Evolutionary conservation across 1,140 invertebrate species (phyloP), one percentile per base, ranked within the genome.

Genomic region (Drosophila ficusphila): DNA sequence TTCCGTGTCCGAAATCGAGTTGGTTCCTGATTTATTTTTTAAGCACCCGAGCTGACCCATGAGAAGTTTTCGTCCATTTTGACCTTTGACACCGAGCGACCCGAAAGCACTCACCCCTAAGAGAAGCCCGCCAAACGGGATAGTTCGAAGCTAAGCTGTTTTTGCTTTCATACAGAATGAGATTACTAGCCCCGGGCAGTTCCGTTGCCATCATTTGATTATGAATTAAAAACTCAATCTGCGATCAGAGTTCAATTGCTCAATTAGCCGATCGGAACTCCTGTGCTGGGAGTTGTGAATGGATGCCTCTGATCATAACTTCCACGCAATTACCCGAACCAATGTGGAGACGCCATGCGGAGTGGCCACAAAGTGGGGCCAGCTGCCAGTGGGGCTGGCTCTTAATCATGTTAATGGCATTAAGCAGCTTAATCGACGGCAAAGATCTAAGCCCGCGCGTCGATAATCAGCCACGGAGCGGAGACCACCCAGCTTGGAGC

Each of bases 321-420:
- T 65, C 58, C 53, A 25, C 57, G 57, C 57, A 38, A 53, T 25
- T 14, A 57, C n/a, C n/a, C n/a, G n/a, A n/a, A n/a, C n/a, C 57
- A 57, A 44, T 61, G 54, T 11, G 9, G 12, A 21, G 60, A 62
- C 21, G 21, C 25, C 62, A 41, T 67, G 62, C 7, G 38, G 47
- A 44, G 56, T 47, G 47, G 18, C 9, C 44, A 16, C 67, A 14
- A 23, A 39, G 18, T 14, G 44, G 31, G 9, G 18, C 46, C 21
- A 2, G 16, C 14, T 14, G 34, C 34, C 42, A 41, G 18, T 11
- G 44, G 16, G 27, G 46, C 65, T 72, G 79, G 62, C 71, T 56
- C 54, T 86, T 86, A 88, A 86, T 86, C 82, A 86, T 86, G 82
- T 86, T 86, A 86, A 88, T 86, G 82, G 77, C 74, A 86, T 86